Percentiles rank a stretch among this genome's conserved stretches.
Evolutionary conservation across 2,113 vertebrate species (phyloP).

Genomic region (Tragelaphus imberbis): DNA sequence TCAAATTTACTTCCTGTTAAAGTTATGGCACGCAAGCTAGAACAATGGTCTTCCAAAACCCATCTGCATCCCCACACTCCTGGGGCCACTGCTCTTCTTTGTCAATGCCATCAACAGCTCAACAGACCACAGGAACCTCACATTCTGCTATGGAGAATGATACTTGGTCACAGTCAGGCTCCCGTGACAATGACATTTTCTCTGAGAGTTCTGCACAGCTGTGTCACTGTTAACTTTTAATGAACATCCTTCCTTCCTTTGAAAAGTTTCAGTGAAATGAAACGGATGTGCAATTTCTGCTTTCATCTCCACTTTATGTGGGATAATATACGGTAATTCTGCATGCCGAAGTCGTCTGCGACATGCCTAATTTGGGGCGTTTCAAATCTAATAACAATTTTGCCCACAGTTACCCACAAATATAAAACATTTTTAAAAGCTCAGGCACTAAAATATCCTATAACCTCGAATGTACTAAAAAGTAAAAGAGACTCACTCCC

Average conservation of each 20-base stretch:
- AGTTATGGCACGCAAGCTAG: neutral
- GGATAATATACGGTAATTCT: neutral
- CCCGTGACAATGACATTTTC: constrained; percentile 52
- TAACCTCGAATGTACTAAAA: constrained; percentile 4
- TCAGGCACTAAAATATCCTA: neutral
- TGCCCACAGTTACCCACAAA: constrained; percentile 2
- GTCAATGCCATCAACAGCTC: neutral
- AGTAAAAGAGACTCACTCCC: neutral
- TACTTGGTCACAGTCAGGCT: constrained; percentile 13
- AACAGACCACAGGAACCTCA: neutral
- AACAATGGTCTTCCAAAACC: neutral
- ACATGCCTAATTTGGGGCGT: neutral
- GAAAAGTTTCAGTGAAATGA: constrained; percentile 54
- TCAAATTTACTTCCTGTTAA: constrained; percentile 1
- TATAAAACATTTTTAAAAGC: neutral
- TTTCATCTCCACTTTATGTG: neutral
- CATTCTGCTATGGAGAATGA: neutral
- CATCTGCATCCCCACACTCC: neutral
- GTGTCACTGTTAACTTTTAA: constrained; percentile 62
- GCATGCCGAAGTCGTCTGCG: neutral
- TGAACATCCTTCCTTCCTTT: constrained; percentile 60
- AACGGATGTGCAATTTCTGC: constrained; percentile 45
- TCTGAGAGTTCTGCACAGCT: constrained; percentile 43
- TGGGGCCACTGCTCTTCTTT: neutral
- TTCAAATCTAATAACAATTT: constrained; percentile 44